Evolutionary conservation across 2,797 vertebrate species (phyloP), one percentile per base, ranked within the genome.

Genomic region (Erpetoichthys calabaricus): DNA sequence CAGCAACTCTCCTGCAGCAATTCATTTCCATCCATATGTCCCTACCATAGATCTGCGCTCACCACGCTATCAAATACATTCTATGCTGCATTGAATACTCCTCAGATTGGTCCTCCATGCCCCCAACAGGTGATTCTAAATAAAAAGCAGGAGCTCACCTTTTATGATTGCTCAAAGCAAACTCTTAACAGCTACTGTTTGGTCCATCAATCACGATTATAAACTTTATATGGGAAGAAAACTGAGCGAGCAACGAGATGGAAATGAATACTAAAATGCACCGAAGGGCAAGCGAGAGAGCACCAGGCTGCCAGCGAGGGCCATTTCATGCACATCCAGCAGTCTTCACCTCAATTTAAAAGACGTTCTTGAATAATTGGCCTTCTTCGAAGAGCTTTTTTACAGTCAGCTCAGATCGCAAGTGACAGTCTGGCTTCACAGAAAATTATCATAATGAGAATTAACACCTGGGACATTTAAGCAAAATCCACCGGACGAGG

Each of bases 381-480:
- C 41, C 53, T 54, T 42, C 53, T 54, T 43, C 9, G 44, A 54
- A 41, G 53, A 42, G 53, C 53, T 54, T 42, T 41, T 54, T 54
- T 54, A 42, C 6, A 54, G 53, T 54, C 53, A 6, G 53, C 42
- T 6, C 53, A 6, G 41, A 7, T 5, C 4, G 9, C 41, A 8
- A 54, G 53, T 43, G 8, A 42, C 5, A 43, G 10, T 54, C 41
- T 6, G 5, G 6, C 53, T 42, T 54, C 53, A 54, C 9, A 42
- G 53, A 42, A 64, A 65, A 67, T 60, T 53, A 44, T 62, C 66
- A 67, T 73, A 68, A 80, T 71, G 64, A 74, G 68, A 68, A 60
- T 47, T 47, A 69, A 65, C 56, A 59, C 60, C 59, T 55, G 57
- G 73, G 64, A 68, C 69, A 74, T 71, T 73, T 75, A 77, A 67